phyloP scores from a whole-genome alignment of 2,888 invertebrate genomes.

The Caenorhabditis doughertyi region DNA sequence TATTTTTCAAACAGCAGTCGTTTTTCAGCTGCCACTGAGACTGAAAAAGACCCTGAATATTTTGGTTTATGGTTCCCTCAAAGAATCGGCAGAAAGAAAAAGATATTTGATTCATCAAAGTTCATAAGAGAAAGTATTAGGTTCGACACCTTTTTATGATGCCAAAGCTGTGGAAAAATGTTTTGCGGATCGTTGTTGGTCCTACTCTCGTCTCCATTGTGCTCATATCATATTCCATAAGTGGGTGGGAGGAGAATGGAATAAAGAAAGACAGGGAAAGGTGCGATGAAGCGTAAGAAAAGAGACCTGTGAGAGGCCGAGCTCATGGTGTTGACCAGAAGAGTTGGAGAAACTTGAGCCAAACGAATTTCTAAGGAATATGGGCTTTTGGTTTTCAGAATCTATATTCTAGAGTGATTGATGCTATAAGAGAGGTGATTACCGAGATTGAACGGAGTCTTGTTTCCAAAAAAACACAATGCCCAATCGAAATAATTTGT shows the following conservation, averaged over 20 bases:
- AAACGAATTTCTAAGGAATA: background rate
- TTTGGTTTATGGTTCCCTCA: constrained; percentile 30
- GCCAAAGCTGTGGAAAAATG: constrained; percentile 6
- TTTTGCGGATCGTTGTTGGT: constrained; percentile 15
- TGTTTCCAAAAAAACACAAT: background rate
- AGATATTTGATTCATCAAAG: constrained; percentile 52
- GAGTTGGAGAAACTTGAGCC: background rate
- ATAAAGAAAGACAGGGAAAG: constrained; percentile 12
- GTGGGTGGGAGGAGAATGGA: constrained; percentile 39
- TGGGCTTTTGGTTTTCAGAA: background rate
- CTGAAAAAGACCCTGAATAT: constrained; percentile 21
- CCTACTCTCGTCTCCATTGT: constrained; percentile 2
- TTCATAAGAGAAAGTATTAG: constrained; percentile 11
- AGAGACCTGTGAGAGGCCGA: constrained; percentile 12
- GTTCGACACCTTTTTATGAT: background rate
- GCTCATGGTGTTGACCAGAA: constrained; percentile 4
- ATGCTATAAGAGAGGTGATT: too few relatives aligned
- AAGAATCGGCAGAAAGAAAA: background rate
- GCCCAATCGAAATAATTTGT: background rate
- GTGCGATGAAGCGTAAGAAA: constrained; percentile 52
- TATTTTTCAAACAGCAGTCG: background rate
- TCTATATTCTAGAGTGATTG: too few relatives aligned
- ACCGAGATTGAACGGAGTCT: too few relatives aligned
- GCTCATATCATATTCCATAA: constrained; percentile 62
- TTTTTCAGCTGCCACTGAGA: constrained; percentile 42